These are phyloP conservation scores for Aphelocoma californica DNA, from an alignment of 2,797 vertebrate genomes.

Conservation along the genomic window DNA sequence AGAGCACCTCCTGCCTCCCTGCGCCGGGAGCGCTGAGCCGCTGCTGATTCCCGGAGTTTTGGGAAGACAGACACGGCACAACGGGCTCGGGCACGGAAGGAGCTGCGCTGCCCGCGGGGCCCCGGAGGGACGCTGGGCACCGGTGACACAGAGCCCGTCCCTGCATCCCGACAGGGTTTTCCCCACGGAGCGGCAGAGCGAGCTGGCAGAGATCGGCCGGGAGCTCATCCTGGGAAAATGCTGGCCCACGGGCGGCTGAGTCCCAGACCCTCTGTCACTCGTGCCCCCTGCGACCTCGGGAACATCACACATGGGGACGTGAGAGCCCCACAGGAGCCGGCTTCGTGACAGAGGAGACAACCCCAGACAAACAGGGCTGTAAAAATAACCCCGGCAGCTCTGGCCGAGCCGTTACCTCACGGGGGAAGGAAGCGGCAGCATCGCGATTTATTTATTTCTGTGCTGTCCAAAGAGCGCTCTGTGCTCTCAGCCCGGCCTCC, in stretches of 20 bases:
- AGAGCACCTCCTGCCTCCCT: neutral
- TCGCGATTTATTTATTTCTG: neutral
- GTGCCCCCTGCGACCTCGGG: neutral
- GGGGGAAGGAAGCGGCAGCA: neutral
- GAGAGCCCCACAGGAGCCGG: rapidly evolving
- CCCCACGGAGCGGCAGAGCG: rapidly evolving
- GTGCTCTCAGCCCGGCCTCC: neutral
- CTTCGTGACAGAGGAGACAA: neutral
- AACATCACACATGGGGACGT: rapidly evolving
- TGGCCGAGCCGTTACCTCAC: neutral
- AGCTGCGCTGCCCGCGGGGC: neutral
- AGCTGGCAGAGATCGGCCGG: rapidly evolving
- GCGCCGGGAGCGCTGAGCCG: neutral
- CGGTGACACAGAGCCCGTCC: neutral
- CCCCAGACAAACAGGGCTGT: neutral
- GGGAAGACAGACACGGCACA: neutral
- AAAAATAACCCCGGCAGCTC: neutral
- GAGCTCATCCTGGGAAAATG: neutral
- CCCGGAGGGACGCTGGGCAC: neutral
- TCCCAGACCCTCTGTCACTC: neutral
- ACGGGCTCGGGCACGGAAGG: rapidly evolving
- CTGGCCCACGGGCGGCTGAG: neutral
- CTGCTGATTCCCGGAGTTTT: neutral
- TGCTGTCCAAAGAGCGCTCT: neutral
- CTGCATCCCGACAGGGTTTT: neutral